Evolutionary conservation across 1,140 invertebrate species (phyloP).

Genomic region (Zaprionus davidi): DNA sequence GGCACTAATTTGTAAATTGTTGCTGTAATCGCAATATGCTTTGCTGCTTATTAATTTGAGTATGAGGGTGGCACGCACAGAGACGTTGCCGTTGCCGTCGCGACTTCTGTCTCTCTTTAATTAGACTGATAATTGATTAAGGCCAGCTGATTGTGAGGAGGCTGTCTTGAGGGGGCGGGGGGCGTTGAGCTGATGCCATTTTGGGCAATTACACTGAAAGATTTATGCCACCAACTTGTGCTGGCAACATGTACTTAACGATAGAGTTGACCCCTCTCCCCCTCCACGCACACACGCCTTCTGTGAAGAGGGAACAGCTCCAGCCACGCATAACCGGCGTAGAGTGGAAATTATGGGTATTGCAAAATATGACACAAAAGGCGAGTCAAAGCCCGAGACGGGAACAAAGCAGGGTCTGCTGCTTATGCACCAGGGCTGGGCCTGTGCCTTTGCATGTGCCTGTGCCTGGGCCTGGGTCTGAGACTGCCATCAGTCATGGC

Average conservation of each 20-base stretch:
- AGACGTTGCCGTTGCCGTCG: slow-evolving; percentile 23
- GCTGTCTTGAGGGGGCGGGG: too few species aligned
- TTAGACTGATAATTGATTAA: slow-evolving; percentile 73
- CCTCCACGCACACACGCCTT: neutral
- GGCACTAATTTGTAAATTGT: slow-evolving; percentile 82
- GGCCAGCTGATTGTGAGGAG: slow-evolving; percentile 29
- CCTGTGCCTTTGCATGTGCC: slow-evolving; percentile 9
- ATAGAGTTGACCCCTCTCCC: neutral
- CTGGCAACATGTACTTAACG: slow-evolving; percentile 25
- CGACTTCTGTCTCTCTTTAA: slow-evolving; percentile 56
- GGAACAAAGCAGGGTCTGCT: slow-evolving; percentile 11
- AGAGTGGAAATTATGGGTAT: slow-evolving; percentile 68
- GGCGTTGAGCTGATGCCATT: too few species aligned
- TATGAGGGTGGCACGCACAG: slow-evolving; percentile 55
- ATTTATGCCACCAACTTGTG: slow-evolving; percentile 56
- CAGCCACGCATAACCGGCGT: slow-evolving; percentile 74
- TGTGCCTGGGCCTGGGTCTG: slow-evolving; percentile 24
- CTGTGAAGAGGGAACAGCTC: slow-evolving; percentile 8
- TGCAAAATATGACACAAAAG: slow-evolving; percentile 78
- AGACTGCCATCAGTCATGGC: slow-evolving; percentile 71
- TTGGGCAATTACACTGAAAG: slow-evolving; percentile 62
- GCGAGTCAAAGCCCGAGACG: slow-evolving; percentile 43
- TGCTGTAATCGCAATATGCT: slow-evolving; percentile 72
- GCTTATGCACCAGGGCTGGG: slow-evolving; percentile 16
- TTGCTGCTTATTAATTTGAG: slow-evolving; percentile 76